Base-by-base conservation (phyloP, 2,888 invertebrate genomes). In the Papilio protenor region DNA sequence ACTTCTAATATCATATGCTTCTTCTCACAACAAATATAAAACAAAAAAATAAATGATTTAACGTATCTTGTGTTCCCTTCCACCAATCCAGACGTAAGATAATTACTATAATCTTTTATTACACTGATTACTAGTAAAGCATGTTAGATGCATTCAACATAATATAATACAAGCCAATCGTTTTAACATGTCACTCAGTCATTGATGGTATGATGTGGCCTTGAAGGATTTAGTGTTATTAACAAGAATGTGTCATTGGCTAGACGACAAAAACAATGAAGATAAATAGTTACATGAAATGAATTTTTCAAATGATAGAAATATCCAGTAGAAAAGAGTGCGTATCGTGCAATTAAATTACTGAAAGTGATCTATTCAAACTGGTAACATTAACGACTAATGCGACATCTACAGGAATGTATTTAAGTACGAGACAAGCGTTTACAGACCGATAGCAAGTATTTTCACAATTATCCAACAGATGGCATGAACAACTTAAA, bases 321-420 rank as follows among this genome's bases (percentile, higher is more conserved):
- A 55, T 55, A n/a, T 55, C 8, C 1, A 8, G 21, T 59, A n/a
- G 6, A 18, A 64, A 40, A 40, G 33, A 70, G 45, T 16, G 8
- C 1, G 1, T 23, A 47, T 18, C 49, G 4, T 49, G 16, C 11
- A 27, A 47, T n/a, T 23, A 16, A 14, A 71, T 49, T 12, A 16
- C 18, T 18, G 27, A 5, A 47, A 21, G 11, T 4, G 21, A 70
- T 14, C 47, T 27, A 40, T 72, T 27, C 14, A 33, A 27, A 27
- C 33, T 33, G 33, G 47, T n/a, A 72, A 55, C 16, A 74, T 64
- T 21, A 21, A 61, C 61, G 33, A 49, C n/a, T 14, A 47, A 21
- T 49, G 59, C 77, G 77, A 74, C 77, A 77, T 52, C 77, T 77
- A 74, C 49, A 61, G 33, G 8, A 61, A 69, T 21, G 12, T 49